Percentiles rank a stretch among this genome's conserved stretches.
phyloP scores from a whole-genome alignment of 1,140 invertebrate genomes.

The Rhyzopertha dominica region DNA sequence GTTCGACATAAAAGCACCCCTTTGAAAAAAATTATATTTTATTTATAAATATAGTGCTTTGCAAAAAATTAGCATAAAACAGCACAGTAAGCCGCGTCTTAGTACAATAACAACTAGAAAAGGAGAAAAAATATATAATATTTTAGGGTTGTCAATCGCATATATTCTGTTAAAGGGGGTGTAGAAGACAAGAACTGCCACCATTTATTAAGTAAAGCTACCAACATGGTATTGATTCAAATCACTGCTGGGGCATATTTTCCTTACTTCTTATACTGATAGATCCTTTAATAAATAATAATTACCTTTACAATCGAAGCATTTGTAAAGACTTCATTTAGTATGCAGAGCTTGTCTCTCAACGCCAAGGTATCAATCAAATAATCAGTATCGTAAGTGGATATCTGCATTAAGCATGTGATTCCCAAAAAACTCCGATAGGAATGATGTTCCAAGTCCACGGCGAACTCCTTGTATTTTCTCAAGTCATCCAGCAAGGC shows the following conservation, averaged over 20 bases:
- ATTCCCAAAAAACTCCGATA: constrained; percentile 78
- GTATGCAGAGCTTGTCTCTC: constrained; percentile 70
- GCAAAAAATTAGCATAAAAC: too few relatives aligned
- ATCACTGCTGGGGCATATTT: too few relatives aligned
- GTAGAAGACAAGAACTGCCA: too few relatives aligned
- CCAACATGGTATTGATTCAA: too few relatives aligned
- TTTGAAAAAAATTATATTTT: constrained; percentile 8
- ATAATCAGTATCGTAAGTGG: constrained; percentile 80
- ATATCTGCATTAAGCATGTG: constrained; percentile 94
- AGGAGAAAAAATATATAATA: too few relatives aligned
- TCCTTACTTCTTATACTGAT: too few relatives aligned
- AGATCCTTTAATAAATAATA: constrained; percentile 12
- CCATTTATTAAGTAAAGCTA: too few relatives aligned
- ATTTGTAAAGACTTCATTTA: constrained; percentile 92
- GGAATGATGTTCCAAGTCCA: constrained; percentile 88
- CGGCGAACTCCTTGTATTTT: constrained; percentile 66
- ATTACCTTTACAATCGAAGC: constrained; percentile 83
- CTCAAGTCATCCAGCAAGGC: constrained; percentile 62
- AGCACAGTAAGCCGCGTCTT: too few relatives aligned
- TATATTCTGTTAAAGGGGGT: too few relatives aligned
- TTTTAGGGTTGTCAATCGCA: too few relatives aligned
- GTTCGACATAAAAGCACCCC: constrained; percentile 6
- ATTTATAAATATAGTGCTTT: too few relatives aligned
- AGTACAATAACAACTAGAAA: too few relatives aligned
- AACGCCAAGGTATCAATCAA: constrained; percentile 84